Base-by-base conservation (phyloP, 2,797 vertebrate species). In the Anisognathus igniventris region DNA sequence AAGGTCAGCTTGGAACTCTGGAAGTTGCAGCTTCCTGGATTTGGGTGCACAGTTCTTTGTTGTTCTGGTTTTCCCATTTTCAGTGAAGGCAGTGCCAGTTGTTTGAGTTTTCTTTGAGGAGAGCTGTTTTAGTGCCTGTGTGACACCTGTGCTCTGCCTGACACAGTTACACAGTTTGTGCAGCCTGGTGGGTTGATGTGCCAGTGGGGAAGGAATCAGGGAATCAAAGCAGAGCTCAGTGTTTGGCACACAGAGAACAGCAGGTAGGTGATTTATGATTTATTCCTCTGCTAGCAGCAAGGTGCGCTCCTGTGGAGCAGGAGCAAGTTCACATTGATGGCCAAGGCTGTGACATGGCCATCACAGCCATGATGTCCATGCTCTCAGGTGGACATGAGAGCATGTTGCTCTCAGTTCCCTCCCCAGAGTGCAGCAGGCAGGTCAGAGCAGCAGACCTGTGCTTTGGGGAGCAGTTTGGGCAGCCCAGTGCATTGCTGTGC, bases 381-480 rank as follows among this genome's bases (percentile, higher is more conserved):
- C 3, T 28, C 35, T 20, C 0, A 0, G 12, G 24, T 56, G 24
- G 47, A 48, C 24, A 48, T 8, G 23, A 8, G 45, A 24, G 45
- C 45, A 24, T 48, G 24, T 6, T 25, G 47, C 3, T 25, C n/a
- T 16, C 0, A 0, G 13, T 45, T 60, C 17, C 42, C 39, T 68
- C 17, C 27, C 33, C 1, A 1, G 4, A 1, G 5, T 10, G 44
- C 3, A 1, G 53, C 33, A 19, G 6, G 57, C 30, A 1, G 20
- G 4, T 22, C 18, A 37, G 79, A 40, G 54, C 66, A 81, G 66
- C 12, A 22, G 19, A 14, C 1, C 62, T 1, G 8, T 27, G 40
- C 30, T 31, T 4, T 65, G 84, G 57, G 22, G 72, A 48, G 47
- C 51, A 22, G 3, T 18, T 20, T 21, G 70, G 84, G 45, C 30